phyloP scores from a whole-genome alignment of 2,888 invertebrate species.

The Harpagoxenus sublaevis region DNA sequence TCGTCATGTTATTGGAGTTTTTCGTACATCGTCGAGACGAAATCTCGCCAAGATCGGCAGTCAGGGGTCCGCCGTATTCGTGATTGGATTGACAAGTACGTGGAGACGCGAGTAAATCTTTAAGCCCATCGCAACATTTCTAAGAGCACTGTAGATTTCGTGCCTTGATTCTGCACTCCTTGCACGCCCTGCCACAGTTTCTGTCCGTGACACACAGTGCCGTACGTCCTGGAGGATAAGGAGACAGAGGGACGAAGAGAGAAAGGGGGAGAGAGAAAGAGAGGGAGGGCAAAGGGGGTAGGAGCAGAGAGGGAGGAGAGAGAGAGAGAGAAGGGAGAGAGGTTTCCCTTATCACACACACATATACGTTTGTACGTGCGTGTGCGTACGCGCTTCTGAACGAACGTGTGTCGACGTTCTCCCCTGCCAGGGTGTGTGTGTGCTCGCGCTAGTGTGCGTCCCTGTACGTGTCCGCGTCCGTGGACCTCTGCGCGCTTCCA shows the following conservation, averaged over 20 bases:
- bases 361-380: background rate
- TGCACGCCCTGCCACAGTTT: conserved; percentile 73
- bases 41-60: conserved; percentile 25
- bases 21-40: background rate
- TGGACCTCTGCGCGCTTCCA: conserved; percentile 72
- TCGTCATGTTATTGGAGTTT: background rate
- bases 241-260: conserved; percentile 26
- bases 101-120: conserved; percentile 62
- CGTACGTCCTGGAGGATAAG: conserved; percentile 67
- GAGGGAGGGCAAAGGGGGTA: background rate
- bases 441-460: background rate
- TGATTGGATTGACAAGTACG: conserved; percentile 43
- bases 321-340: conserved; percentile 5
- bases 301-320: background rate
- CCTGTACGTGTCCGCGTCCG: conserved; percentile 63
- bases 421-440: background rate
- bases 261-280: background rate
- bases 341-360: conserved; percentile 36
- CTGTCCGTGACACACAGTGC: conserved; percentile 70
- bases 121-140: conserved; percentile 50
- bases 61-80: conserved; percentile 25
- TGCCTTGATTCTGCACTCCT: conserved; percentile 65
- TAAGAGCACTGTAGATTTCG: conserved; percentile 61
- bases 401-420: conserved; percentile 48
- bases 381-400: conserved; percentile 40